Conservation (phyloP, 2,113 vertebrate species). For the Bubalus kerabau region DNA sequence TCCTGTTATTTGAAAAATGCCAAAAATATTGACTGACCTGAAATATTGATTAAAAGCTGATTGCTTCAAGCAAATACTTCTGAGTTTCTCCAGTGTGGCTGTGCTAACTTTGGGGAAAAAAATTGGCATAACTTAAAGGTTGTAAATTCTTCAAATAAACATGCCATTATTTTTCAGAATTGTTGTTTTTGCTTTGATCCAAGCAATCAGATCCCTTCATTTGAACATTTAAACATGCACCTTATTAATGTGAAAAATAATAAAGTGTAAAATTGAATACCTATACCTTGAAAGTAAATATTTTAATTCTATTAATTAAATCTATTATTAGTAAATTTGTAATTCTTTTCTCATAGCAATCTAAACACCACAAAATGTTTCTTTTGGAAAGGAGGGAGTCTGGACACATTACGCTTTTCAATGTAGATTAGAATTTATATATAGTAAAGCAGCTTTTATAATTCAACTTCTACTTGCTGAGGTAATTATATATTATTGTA, state of each 20-base stretch:
- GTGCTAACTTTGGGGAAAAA: background rate
- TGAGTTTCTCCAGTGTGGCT: background rate
- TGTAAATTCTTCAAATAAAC: constrained; percentile 20
- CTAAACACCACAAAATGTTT: background rate
- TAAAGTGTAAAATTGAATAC: background rate
- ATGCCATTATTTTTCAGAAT: background rate
- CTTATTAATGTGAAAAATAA: background rate
- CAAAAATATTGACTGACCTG: constrained; percentile 41
- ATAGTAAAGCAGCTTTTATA: background rate
- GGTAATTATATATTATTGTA: background rate
- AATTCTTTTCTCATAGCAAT: background rate
- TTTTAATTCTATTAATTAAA: background rate
- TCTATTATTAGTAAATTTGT: background rate
- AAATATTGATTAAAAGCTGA: constrained; percentile 43
- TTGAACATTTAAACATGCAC: background rate
- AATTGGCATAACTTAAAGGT: background rate
- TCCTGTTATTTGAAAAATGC: constrained; percentile 41
- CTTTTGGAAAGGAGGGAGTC: background rate
- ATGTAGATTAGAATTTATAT: background rate
- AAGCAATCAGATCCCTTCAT: background rate
- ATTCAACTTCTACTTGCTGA: background rate
- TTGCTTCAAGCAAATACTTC: constrained; percentile 42
- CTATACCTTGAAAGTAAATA: background rate
- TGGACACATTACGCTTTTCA: background rate
- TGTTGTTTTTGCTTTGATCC: constrained; percentile 18